Evolutionary conservation across 2,113 vertebrate species (phyloP), one percentile per base, ranked within the genome.

Genomic region (Cinclus mexicanus): DNA sequence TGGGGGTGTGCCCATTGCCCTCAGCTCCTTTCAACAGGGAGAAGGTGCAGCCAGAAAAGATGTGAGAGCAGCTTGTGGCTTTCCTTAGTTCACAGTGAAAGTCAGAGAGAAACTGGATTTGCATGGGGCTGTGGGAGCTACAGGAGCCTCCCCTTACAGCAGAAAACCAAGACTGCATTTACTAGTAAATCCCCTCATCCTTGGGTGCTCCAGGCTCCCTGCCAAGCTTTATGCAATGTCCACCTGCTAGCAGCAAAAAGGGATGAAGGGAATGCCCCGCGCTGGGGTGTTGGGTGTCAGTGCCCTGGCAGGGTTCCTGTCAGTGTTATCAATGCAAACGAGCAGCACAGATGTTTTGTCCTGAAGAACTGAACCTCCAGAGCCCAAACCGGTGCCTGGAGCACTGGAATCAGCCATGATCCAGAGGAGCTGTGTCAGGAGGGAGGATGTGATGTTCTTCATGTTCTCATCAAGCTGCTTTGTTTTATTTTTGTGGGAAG

Each of bases 281-380:
- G 10, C 46, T 26, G 1, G 6, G 55, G 69, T n/a, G 70, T n/a
- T 50, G 61, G 5, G 46, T 50, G 63, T 15, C 55, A 14, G 10
- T 12, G 74, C 35, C 53, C 12, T 3, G 50, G 57, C 87, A 86
- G 1, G 5, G 59, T 13, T 94, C 42, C 74, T 69, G 47, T 4
- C 7, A 26, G 15, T 95, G 91, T 64, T 74, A 47, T 28, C 87
- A 26, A 46, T 79, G 74, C 81, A 94, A 95, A 96, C 53, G 50
- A 89, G 46, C 67, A 35, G 65, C 26, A 11, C 25, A 0, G 9
- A 10, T 76, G 52, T 61, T 68, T 59, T 68, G 81, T 64, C 63
- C 74, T 29, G 1, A 81, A 69, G 82, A 53, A 28, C 12, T 21
- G 70, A 94, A 17, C 46, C 77, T 84, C 79, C 35, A 12, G 82